Evolutionary conservation across 2,113 vertebrate species (phyloP).

Genomic region (Empidonax alnorum): DNA sequence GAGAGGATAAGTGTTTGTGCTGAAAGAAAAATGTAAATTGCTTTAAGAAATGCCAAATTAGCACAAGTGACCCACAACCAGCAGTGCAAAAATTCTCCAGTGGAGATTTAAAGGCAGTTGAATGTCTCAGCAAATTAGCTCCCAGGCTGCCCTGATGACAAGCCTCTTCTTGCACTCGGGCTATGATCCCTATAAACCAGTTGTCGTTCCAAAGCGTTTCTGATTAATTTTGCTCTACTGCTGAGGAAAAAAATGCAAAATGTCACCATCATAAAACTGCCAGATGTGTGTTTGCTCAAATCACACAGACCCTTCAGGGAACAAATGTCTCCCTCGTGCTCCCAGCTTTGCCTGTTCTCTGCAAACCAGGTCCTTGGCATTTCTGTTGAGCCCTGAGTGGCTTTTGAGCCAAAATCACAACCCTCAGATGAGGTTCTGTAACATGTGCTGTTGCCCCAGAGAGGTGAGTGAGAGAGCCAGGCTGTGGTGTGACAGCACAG

Average conservation of each 20-base stretch:
- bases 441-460: background rate
- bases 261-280: background rate
- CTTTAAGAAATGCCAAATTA: slow-evolving; percentile 35
- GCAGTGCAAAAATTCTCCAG: background rate
- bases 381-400: background rate
- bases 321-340: rapidly evolving
- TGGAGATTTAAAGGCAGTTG: background rate
- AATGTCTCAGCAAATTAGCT: slow-evolving; percentile 25
- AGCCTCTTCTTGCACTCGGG: background rate
- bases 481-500: background rate
- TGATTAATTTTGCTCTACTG: background rate
- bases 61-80: slow-evolving; percentile 23
- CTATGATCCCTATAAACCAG: background rate
- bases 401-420: background rate
- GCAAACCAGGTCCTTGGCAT: background rate
- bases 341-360: background rate
- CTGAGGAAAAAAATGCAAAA: background rate
- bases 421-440: background rate
- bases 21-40: slow-evolving; percentile 56
- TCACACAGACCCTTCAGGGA: background rate
- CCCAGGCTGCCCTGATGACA: background rate
- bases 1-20: slow-evolving; percentile 21
- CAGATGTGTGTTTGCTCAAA: background rate
- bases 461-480: background rate
- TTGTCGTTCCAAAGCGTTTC: background rate